Evolutionary conservation across 2,113 vertebrate species (phyloP).

Genomic region (Raphicerus campestris): DNA sequence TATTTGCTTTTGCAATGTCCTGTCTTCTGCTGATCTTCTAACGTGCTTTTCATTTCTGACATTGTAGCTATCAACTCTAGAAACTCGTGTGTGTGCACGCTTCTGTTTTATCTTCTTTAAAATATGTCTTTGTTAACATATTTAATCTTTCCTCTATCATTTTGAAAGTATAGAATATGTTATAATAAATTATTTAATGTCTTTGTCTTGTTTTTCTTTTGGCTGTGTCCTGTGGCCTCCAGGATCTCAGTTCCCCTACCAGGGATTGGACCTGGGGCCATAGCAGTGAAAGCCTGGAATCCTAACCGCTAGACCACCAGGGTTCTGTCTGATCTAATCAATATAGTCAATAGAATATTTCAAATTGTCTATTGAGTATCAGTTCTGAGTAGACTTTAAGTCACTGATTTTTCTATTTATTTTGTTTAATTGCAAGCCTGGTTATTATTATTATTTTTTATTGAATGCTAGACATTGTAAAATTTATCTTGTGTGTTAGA

Average conservation of each 20-base stretch:
- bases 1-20: not conserved
- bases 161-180: not conserved
- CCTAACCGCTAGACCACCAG: not conserved
- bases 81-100: rapidly evolving
- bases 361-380: not conserved
- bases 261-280: not conserved
- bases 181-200: not conserved
- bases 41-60: not conserved
- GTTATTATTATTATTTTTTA: not conserved
- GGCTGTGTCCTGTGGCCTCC: not conserved
- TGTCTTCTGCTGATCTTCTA: not conserved
- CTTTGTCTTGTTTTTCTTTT: not conserved
- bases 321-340: not conserved
- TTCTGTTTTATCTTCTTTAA: not conserved
- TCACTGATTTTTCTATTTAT: not conserved
- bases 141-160: not conserved
- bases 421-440: not conserved
- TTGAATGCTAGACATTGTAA: not conserved
- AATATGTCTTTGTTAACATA: not conserved
- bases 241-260: not conserved
- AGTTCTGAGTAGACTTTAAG: not conserved
- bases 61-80: not conserved
- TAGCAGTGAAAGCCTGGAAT: not conserved
- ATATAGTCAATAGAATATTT: not conserved
- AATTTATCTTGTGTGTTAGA: not conserved